These are phyloP conservation scores for Porites rus DNA, from an alignment of 92 coral and sea anemone species.

Conservation along the genomic window DNA sequence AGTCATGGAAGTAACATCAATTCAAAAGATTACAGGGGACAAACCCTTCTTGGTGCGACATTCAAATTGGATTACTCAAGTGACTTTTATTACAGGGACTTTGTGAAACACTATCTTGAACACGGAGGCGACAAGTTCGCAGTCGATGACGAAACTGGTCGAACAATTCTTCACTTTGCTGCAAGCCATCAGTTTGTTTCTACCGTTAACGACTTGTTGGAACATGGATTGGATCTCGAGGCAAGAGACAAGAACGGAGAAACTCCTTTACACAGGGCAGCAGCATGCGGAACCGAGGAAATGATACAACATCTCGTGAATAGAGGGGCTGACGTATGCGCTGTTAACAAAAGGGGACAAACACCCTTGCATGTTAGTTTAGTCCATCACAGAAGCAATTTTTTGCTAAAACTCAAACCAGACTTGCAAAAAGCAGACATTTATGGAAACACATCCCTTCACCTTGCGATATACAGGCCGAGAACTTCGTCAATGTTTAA, in stretches of 20 bases:
- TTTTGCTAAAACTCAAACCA: not conserved
- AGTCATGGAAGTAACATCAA: constrained; percentile 59
- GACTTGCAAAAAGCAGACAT: not conserved
- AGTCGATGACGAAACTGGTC: not conserved
- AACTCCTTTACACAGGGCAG: constrained; percentile 78
- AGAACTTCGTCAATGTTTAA: too few relatives aligned
- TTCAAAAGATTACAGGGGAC: constrained; percentile 62
- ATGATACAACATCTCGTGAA: constrained; percentile 58
- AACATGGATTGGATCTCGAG: constrained; percentile 21
- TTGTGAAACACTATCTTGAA: not conserved
- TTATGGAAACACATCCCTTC: constrained; percentile 27
- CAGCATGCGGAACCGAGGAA: constrained; percentile 43
- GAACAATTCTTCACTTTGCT: constrained; percentile 25
- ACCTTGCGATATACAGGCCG: not conserved
- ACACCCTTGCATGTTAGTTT: constrained; percentile 52
- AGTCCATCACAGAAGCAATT: not conserved
- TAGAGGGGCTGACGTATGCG: constrained; percentile 55
- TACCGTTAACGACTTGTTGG: not conserved
- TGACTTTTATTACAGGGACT: not conserved
- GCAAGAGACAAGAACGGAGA: constrained; percentile 39
- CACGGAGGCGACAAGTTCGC: constrained; percentile 4
- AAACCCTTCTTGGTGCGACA: not conserved
- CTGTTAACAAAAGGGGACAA: constrained; percentile 4
- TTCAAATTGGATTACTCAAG: not conserved
- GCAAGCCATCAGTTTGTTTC: not conserved